Base-by-base conservation (phyloP, 2,888 invertebrate species). In the Lagria hirta region DNA sequence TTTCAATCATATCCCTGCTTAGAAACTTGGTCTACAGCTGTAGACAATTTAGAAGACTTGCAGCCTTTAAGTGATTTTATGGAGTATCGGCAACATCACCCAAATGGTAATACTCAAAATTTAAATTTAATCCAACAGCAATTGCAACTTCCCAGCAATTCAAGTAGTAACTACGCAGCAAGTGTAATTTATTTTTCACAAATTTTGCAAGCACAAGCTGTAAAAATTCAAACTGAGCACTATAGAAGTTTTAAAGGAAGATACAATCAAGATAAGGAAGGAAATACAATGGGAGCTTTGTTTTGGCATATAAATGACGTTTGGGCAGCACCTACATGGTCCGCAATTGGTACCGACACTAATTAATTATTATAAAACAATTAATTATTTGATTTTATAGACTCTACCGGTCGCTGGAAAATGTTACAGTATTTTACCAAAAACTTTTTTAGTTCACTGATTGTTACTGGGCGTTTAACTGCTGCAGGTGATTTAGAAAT, bases 271-370 rank as follows among this genome's bases (percentile, higher is more conserved):
- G 47, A 66, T 7, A 81, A 82, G 1, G 70, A 77, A 57, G 87
- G 87, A 3, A 66, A 75, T 47, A 98, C 96, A 0, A 97, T 96
- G 95, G 98, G 98, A 0, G 93, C 96, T 1, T 75, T 99, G 36
- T 99, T 95, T 70, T 99, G 98, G 98, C 98, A 99, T 70, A 73
- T 98, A 7, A 97, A 98, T 68, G 97, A 98, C 68, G 88, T 97
- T 20, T 98, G 98, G 98, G 88, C 91, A 60, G 96, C 92, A 1
- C 95, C 97, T 0, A 89, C 95, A 0, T 98, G 98, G 98, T 84
- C 94, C 3, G 82, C 91, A 15, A 88, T 96, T 52, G 91, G 90
- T 80, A 61, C 23, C 3, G 10, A 3, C 10, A 8, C n/a, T n/a
- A n/a, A n/a, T 8, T 23, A 23, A 23, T 23, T 23, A 10, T 35